Percentiles rank a stretch among this genome's conserved stretches.
These are phyloP conservation scores for Epinephelus cyanopodus DNA, from an alignment of 2,113 vertebrate species.

Conservation along the genomic window DNA sequence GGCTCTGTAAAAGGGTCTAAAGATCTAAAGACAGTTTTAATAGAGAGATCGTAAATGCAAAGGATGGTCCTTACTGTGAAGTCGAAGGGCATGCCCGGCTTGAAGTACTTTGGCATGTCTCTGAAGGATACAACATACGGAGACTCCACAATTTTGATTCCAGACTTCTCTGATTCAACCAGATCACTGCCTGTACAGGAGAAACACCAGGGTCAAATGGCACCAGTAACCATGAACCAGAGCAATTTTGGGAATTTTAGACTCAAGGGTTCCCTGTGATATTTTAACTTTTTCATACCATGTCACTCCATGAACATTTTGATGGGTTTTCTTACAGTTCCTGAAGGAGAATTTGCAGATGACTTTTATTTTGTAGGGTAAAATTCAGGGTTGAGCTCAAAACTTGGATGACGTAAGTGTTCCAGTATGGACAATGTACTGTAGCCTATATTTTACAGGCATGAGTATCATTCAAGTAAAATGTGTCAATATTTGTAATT, in stretches of 20 bases:
- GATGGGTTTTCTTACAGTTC: neutral
- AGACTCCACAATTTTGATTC: constrained; percentile 89
- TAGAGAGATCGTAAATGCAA: neutral
- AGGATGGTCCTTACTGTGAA: constrained; percentile 65
- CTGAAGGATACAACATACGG: constrained; percentile 90
- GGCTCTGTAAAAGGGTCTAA: no score
- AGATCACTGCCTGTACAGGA: constrained; percentile 89
- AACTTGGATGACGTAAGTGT: no score
- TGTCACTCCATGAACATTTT: no score
- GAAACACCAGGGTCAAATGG: neutral
- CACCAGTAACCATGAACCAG: accelerated
- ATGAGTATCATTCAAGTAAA: no score
- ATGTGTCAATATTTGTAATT: no score
- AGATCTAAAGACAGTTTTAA: neutral
- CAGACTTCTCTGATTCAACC: constrained; percentile 86
- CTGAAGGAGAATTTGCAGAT: neutral
- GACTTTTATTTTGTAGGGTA: neutral
- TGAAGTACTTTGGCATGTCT: constrained; percentile 88
- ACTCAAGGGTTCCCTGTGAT: no score
- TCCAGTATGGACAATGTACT: no score
- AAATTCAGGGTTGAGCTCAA: neutral
- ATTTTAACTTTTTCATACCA: no score
- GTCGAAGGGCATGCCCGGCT: constrained; percentile 89
- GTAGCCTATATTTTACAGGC: no score
- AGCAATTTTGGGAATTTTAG: neutral